phyloP scores from a whole-genome alignment of 1,140 invertebrate genomes.

The Drosophila biarmipes region DNA sequence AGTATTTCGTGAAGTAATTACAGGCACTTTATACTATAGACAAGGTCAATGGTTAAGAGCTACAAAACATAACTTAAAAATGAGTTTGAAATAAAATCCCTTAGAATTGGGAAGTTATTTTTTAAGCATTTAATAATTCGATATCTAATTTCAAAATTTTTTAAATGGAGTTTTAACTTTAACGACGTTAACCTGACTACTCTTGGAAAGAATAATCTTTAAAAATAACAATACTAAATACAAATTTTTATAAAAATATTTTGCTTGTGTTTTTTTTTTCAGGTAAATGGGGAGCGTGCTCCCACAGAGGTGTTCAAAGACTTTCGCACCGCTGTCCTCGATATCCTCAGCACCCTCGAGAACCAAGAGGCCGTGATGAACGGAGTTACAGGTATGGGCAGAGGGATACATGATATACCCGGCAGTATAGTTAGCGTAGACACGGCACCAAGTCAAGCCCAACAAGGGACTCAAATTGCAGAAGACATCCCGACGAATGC shows the following conservation, averaged over 20 bases:
- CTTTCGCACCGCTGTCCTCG: conserved; percentile 90
- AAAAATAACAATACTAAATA: no score
- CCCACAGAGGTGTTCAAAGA: conserved; percentile 93
- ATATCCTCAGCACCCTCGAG: conserved; percentile 88
- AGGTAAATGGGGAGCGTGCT: conserved; percentile 93
- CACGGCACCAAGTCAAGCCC: conserved; percentile 85
- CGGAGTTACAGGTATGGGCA: conserved; percentile 86
- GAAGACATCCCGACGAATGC: conserved; percentile 34
- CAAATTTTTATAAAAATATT: no score
- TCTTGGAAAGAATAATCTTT: no score
- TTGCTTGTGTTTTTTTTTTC: not conserved
- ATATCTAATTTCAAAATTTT: no score
- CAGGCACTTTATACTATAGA: no score
- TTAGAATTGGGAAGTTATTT: no score
- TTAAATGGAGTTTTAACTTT: no score
- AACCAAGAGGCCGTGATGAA: conserved; percentile 87
- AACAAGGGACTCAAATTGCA: conserved; percentile 82
- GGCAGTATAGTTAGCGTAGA: conserved; percentile 87
- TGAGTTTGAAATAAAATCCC: no score
- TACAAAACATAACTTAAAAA: no score
- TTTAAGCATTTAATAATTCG: no score
- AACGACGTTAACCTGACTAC: no score
- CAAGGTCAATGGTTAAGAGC: no score
- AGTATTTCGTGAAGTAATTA: conserved; percentile 78
- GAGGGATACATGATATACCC: conserved; percentile 86